A percentile compares a stretch with the other conserved stretches of the same genome.
Evolutionary conservation across 2,113 vertebrate species (phyloP).

Genomic region (zebrafish (Danio rerio)): GRCz12tu NC_133186.1:25161501-25162000

Average conservation of each 20-base stretch:
- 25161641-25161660: slow-evolving; percentile 8
- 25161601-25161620: slow-evolving; percentile 29
- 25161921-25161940: too few relatives aligned
- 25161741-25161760: background rate
- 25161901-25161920: too few relatives aligned
- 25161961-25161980: too few relatives aligned
- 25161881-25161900: too few relatives aligned
- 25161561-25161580: slow-evolving; percentile 53
- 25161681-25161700: background rate
- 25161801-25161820: too few relatives aligned
- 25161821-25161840: too few relatives aligned
- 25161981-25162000: too few relatives aligned
- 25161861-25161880: too few relatives aligned
- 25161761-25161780: too few relatives aligned
- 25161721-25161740: background rate
- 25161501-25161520: slow-evolving; percentile 28
- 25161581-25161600: slow-evolving; percentile 43
- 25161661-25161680: background rate
- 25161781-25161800: too few relatives aligned
- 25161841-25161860: too few relatives aligned
- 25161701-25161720: background rate
- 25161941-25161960: too few relatives aligned
- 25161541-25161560: slow-evolving; percentile 41
- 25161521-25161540: slow-evolving; percentile 42
- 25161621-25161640: slow-evolving; percentile 25